These are phyloP conservation scores for Drosophila arawakana DNA, from an alignment of 1,140 invertebrate species.

Conservation along the genomic window DNA sequence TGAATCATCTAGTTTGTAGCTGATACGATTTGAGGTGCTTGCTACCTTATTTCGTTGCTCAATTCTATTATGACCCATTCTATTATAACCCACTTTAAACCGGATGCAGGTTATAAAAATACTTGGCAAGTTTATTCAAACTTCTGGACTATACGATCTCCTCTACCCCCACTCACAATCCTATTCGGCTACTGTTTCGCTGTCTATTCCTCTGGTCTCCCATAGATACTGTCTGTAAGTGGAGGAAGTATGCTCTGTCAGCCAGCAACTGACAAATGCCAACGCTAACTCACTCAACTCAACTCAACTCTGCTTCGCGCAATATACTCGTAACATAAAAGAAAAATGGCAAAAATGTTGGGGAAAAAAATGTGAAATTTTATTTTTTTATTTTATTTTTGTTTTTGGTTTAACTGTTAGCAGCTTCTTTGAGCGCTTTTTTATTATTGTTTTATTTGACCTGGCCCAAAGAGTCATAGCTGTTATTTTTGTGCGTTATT, in stretches of 20 bases:
- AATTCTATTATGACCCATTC: no score
- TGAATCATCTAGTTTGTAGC: no score
- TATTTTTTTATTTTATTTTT: constrained; percentile 49
- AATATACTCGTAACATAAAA: constrained; percentile 61
- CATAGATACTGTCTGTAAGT: not conserved
- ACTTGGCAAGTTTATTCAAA: constrained; percentile 78
- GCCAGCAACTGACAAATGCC: constrained; percentile 77
- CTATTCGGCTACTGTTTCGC: no score
- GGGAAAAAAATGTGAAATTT: constrained; percentile 50
- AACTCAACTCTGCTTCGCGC: constrained; percentile 14
- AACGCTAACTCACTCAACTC: constrained; percentile 78
- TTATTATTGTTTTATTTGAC: constrained; percentile 77
- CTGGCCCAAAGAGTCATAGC: constrained; percentile 33
- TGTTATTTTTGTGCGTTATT: constrained; percentile 54
- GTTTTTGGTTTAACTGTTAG: constrained; percentile 44
- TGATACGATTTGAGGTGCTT: no score
- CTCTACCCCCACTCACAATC: no score
- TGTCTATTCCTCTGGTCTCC: no score
- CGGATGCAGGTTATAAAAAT: constrained; percentile 17
- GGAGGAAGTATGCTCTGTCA: constrained; percentile 70
- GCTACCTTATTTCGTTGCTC: no score
- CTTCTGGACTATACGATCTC: constrained; percentile 7
- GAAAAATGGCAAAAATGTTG: constrained; percentile 48
- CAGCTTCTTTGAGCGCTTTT: constrained; percentile 68
- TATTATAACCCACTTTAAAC: no score